phyloP scores from a whole-genome alignment of 2,797 vertebrate genomes.

The Anolis apletophallus region DNA sequence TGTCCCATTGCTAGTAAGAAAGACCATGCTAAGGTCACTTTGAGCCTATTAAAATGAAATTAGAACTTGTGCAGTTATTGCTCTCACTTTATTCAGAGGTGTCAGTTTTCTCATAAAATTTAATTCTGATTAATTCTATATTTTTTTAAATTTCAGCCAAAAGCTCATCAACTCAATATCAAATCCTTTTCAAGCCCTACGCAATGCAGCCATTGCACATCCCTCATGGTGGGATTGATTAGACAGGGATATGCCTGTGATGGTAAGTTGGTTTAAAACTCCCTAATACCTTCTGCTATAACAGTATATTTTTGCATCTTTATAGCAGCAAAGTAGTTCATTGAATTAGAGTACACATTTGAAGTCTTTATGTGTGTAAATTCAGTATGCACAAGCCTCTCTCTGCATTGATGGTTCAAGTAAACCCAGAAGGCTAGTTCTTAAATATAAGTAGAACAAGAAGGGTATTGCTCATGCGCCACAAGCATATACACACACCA shows the following conservation, averaged over 20 bases:
- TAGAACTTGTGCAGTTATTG: neutral
- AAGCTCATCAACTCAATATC: slow-evolving; percentile 95
- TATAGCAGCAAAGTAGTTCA: neutral
- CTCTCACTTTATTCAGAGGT: neutral
- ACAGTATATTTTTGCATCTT: slow-evolving; percentile 13
- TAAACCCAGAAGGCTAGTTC: slow-evolving; percentile 1
- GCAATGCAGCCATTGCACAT: slow-evolving; percentile 97
- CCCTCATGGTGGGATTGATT: slow-evolving; percentile 93
- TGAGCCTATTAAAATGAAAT: neutral
- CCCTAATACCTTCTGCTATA: neutral
- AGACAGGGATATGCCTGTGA: slow-evolving; percentile 97
- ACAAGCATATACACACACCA: too few relatives aligned
- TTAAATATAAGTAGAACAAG: neutral
- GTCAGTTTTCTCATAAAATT: neutral
- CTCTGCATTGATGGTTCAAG: neutral
- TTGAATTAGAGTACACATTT: neutral
- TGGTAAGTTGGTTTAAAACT: slow-evolving; percentile 79
- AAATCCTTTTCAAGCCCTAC: slow-evolving; percentile 94
- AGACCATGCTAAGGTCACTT: neutral
- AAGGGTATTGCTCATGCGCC: neutral
- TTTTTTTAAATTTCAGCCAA: slow-evolving; percentile 86
- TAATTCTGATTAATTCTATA: slow-evolving; percentile 31
- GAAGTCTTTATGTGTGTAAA: neutral
- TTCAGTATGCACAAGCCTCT: neutral
- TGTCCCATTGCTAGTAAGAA: neutral